Base-by-base conservation (phyloP, 2,797 vertebrate genomes). In the Smutsia temminckii region DNA sequence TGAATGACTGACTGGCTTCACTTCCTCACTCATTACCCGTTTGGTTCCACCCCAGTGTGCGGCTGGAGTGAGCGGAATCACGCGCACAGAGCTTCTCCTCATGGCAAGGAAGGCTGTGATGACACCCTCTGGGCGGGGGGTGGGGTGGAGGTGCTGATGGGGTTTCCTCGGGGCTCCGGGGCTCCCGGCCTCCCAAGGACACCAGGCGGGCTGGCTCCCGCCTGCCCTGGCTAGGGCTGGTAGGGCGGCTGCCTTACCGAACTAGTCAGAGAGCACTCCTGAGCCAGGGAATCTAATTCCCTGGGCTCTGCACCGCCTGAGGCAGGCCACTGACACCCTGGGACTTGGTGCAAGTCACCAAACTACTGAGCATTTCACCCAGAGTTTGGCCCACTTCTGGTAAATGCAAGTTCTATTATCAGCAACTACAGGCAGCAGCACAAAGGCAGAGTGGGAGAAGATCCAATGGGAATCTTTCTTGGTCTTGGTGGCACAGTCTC, bases 301-400 rank as follows among this genome's bases (percentile, higher is more conserved):
- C 27, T 0, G 0, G 59, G 77, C 61, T 80, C 6, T 6, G 17
- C 12, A 13, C 68, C 10, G 14, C 63, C 57, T 1, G 1, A 59
- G 29, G 14, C 21, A 53, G 93, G 87, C 93, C 75, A 13, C 42
- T 0, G 12, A 51, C 61, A 32, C 51, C 25, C 84, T 0, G 6
- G 59, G 85, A 64, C 49, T 93, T 42, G 75, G 89, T 63, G 16
- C 25, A 5, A 49, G 18, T 34, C 29, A 8, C 63, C 4, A 2
- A 80, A 89, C 57, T 16, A 11, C 81, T 86, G 40, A 57, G 81
- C 84, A 94, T 94, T 77, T 37, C n/a, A 57, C 42, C 16, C 68
- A 11, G 79, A 40, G 72, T 84, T 89, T 91, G 93, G 46, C 81
- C 86, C 61, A 75, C 13, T 87, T 97, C 79, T 95, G 93, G 91